Evolutionary conservation across 2,888 invertebrate species (phyloP).

Genomic region (Dryadula phaetusa): DNA sequence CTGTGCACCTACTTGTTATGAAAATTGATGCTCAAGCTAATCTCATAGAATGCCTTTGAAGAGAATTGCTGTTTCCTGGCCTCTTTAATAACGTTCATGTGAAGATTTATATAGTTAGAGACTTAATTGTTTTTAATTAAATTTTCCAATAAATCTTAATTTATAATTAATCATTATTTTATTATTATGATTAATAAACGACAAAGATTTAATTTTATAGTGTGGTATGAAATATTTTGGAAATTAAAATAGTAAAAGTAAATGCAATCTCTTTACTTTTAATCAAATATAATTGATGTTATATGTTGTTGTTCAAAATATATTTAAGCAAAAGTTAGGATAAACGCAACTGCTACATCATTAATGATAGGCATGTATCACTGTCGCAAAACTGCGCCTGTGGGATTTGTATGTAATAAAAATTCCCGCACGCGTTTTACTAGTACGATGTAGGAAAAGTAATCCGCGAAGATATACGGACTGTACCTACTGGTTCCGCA

Average conservation of each 20-base stretch:
- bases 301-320: not conserved
- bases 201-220: too few relatives aligned
- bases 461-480: constrained; percentile 80
- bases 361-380: constrained; percentile 62
- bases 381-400: constrained; percentile 72
- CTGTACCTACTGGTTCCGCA: constrained; percentile 75
- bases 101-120: constrained; percentile 34
- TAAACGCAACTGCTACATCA: constrained; percentile 22
- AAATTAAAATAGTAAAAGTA: too few relatives aligned
- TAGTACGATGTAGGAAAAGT: constrained; percentile 75
- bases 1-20: constrained; percentile 57
- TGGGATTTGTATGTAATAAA: constrained; percentile 75
- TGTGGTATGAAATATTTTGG: too few relatives aligned
- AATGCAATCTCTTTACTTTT: too few relatives aligned
- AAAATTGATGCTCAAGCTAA: constrained; percentile 49
- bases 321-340: not conserved
- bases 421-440: constrained; percentile 74
- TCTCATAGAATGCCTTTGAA: constrained; percentile 44
- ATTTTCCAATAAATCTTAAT: not conserved
- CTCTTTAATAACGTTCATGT: constrained; percentile 38
- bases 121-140: constrained; percentile 5
- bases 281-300: too few relatives aligned
- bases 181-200: not conserved
- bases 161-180: not conserved
- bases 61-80: constrained; percentile 42